These are phyloP conservation scores for Melanerpes formicivorus DNA, from an alignment of 2,113 vertebrate species.

Conservation along the genomic window DNA sequence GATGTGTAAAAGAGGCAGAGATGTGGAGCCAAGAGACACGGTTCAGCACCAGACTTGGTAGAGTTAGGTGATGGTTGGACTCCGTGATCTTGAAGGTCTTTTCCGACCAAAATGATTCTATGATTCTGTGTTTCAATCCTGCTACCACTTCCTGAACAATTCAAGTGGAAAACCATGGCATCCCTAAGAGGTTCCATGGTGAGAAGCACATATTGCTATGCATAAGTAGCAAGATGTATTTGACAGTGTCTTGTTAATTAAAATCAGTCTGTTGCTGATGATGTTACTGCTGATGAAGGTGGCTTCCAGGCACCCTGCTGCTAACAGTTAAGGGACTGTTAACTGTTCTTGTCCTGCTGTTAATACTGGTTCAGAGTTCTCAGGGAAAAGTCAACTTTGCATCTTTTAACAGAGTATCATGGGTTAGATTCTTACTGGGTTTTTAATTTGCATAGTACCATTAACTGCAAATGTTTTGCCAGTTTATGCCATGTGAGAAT, in stretches of 20 bases:
- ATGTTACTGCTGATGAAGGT: slow-evolving; percentile 25
- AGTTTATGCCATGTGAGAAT: neutral
- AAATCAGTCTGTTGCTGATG: slow-evolving; percentile 25
- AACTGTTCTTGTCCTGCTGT: neutral
- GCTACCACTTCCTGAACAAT: neutral
- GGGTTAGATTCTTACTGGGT: neutral
- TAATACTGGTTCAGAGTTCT: neutral
- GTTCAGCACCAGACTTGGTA: too few relatives aligned
- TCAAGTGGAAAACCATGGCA: neutral
- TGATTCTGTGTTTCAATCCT: neutral
- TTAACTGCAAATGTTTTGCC: neutral
- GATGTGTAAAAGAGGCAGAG: too few relatives aligned
- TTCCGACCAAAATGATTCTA: too few relatives aligned
- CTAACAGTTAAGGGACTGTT: slow-evolving; percentile 12
- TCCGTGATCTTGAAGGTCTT: too few relatives aligned
- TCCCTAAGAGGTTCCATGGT: neutral
- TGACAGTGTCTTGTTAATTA: slow-evolving; percentile 29
- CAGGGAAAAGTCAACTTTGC: neutral
- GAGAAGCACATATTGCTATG: neutral
- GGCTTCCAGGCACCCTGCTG: neutral
- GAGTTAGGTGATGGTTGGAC: too few relatives aligned
- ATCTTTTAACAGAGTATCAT: neutral
- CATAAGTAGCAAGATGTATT: neutral
- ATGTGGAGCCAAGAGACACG: too few relatives aligned
- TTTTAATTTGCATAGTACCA: neutral